A percentile compares a stretch with the other conserved stretches of the same genome.
These are phyloP conservation scores for Salmo trutta DNA, from an alignment of 2,797 vertebrate genomes.

Conservation along the genomic window DNA sequence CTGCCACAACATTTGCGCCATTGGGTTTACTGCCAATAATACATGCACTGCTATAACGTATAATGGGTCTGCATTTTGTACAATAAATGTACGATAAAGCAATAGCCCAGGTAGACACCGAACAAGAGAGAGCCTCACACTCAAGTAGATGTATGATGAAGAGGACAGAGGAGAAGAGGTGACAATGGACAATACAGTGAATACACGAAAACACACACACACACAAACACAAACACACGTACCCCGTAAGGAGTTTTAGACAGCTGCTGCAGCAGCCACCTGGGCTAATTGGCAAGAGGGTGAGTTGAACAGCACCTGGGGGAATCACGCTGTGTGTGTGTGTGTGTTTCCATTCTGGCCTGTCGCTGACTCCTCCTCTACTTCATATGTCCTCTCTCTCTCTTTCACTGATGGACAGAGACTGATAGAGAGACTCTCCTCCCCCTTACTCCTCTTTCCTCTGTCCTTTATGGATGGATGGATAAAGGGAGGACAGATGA, in stretches of 20 bases:
- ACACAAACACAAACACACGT: not conserved
- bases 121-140: not conserved
- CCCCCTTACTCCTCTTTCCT: not conserved
- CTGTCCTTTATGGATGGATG: not conserved
- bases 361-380: not conserved
- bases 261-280: too few relatives aligned
- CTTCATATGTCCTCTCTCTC: not conserved
- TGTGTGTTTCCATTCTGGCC: not conserved
- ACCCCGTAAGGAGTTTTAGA: too few relatives aligned
- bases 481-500: not conserved
- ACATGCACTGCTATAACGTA: not conserved
- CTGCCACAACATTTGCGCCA: not conserved
- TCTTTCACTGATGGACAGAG: not conserved
- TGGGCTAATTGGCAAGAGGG: not conserved
- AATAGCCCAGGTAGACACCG: constrained; percentile 2
- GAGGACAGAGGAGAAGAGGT: not conserved
- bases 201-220: not conserved
- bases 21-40: not conserved
- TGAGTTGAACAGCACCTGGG: not conserved
- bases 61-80: constrained; percentile 5
- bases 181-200: not conserved
- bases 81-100: not conserved
- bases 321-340: not conserved
- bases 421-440: not conserved
- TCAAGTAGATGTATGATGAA: not conserved